Evolutionary conservation across 2,113 vertebrate species (phyloP), one percentile per base, ranked within the genome.

Genomic region (Motacilla tschutschensis): DNA sequence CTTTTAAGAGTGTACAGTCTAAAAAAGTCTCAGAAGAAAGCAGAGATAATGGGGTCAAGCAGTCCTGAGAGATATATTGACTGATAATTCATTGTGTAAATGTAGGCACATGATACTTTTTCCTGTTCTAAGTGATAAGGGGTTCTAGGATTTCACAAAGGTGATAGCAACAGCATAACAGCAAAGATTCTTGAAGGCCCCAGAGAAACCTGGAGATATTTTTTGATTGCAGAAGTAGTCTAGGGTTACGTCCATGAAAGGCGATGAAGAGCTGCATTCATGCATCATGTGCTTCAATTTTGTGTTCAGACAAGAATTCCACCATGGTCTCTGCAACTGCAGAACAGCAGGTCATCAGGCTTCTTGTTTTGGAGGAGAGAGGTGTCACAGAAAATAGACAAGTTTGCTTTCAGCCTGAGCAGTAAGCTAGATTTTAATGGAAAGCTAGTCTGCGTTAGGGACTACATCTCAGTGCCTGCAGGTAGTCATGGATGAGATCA

Each of bases 21-120:
- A 31, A 84, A 82, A 82, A 62, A 20, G 13, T 65, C 80, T 54
- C 35, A 70, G 38, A 73, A 73, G 59, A 54, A 85, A 89, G 26
- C 33, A 79, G 21, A 66, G 60, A 24, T 43, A 43, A 73, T 31
- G 28, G 14, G 7, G 18, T 83, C n/a, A 76, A 77, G 48, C 28
- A 91, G 51, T 29, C 2, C 9, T 35, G 28, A 81, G 19, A 17
- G 19, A 57, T 24, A 8, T 6, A 18, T 7, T 58, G 44, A 29
- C 53, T 64, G 36, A 10, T 38, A 50, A 77, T 5, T 77, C 1
- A 0, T 72, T 0, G 2, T 33, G 25, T 43, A 76, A 46, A 46
- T 22, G 14, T 17, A 57, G 19, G 29, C 35, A 57, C 16, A 58
- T 0, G 9, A 64, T 25, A 17, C 8, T 43, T 83, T 48, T 53